These are phyloP conservation scores for Drosophila mayaguana DNA, from an alignment of 2,888 invertebrate species.

Conservation along the genomic window DNA sequence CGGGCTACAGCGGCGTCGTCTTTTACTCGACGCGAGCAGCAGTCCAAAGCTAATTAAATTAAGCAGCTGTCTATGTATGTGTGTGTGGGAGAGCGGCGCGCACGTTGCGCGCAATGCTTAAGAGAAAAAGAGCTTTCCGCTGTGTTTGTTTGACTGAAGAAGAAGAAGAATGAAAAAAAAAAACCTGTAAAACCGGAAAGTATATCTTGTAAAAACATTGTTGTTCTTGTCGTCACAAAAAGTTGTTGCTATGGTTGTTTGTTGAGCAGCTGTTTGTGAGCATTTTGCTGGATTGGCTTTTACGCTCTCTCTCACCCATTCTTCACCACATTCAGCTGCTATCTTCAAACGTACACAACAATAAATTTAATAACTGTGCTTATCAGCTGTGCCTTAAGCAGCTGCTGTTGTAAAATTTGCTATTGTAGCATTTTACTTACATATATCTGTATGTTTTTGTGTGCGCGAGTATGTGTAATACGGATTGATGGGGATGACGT, in stretches of 20 bases:
- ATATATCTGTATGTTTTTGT: background rate
- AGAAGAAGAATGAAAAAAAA: background rate
- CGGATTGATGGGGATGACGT: background rate
- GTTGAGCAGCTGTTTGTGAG: constrained; percentile 48
- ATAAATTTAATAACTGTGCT: constrained; percentile 57
- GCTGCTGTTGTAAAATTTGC: constrained; percentile 54
- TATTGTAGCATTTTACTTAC: constrained; percentile 24
- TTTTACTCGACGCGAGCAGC: constrained; percentile 53
- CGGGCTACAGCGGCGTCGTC: constrained; percentile 44
- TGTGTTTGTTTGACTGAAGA: constrained; percentile 18
- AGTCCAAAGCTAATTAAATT: constrained; percentile 75
- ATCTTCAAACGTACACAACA: constrained; percentile 11
- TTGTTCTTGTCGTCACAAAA: constrained; percentile 37
- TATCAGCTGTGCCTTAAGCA: constrained; percentile 70
- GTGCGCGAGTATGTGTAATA: background rate
- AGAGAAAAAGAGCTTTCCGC: constrained; percentile 62
- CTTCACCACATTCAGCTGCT: background rate
- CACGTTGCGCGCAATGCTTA: constrained; percentile 38
- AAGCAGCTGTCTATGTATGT: constrained; percentile 48
- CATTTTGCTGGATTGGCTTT: background rate
- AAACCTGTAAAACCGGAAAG: constrained; percentile 74
- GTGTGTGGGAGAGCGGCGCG: constrained; percentile 22
- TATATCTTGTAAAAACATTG: constrained; percentile 57
- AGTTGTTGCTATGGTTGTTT: constrained; percentile 40
- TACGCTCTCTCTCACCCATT: constrained; percentile 1